Conservation (phyloP, 2,797 vertebrate genomes). For the Alosa sapidissima region DNA sequence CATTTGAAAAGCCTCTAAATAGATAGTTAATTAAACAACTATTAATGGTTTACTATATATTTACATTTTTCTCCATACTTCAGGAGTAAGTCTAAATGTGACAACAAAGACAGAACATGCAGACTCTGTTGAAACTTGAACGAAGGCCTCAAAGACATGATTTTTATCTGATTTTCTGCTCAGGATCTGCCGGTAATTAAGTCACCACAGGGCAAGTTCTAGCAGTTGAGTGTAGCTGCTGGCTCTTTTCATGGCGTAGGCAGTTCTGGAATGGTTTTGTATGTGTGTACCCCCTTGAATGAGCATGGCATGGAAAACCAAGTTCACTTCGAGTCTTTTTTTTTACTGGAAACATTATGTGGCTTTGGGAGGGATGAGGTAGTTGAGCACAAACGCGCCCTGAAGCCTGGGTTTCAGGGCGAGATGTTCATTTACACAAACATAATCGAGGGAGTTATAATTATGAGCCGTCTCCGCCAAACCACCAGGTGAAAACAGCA, state of each 20-base stretch:
- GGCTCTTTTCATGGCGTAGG: conserved; percentile 39
- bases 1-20: not conserved
- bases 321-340: conserved; percentile 48
- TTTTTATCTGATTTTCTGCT: conserved; percentile 57
- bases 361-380: conserved; percentile 60
- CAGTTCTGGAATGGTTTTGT: conserved; percentile 27
- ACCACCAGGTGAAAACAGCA: conserved; percentile 63
- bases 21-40: not conserved
- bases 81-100: conserved; percentile 29
- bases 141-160: conserved; percentile 53
- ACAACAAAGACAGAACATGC: conserved; percentile 32
- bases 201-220: conserved; percentile 68
- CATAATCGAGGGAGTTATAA: conserved; percentile 55
- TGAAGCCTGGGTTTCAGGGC: conserved; percentile 45
- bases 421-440: conserved; percentile 40
- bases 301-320: conserved; percentile 49
- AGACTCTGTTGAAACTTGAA: conserved; percentile 46
- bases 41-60: not conserved
- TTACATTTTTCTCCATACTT: conserved; percentile 22
- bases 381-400: conserved; percentile 55
- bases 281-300: conserved; percentile 20
- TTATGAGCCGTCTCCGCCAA: conserved; percentile 60
- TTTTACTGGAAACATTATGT: conserved; percentile 65
- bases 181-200: conserved; percentile 65
- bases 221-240: conserved; percentile 58